Conservation (phyloP, 2,113 vertebrate species). For the Willisornis vidua region DNA sequence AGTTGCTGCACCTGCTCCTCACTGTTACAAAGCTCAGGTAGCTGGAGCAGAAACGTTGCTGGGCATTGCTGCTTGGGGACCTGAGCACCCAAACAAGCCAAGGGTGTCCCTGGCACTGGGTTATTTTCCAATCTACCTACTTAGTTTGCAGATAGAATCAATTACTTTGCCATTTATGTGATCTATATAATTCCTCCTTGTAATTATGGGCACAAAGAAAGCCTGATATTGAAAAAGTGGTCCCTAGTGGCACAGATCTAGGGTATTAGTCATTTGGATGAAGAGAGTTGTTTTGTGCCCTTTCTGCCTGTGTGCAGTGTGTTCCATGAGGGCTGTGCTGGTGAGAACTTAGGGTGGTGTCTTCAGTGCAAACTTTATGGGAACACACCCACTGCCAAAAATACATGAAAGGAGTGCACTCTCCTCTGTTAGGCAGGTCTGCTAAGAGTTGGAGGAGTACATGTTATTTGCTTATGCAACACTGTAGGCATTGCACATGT, state of each 20-base stretch:
- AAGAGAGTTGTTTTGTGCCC: neutral
- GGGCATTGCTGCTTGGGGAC: neutral
- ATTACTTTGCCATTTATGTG: neutral
- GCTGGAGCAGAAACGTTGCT: neutral
- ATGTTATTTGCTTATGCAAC: neutral
- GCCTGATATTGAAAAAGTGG: neutral
- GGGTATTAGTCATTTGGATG: neutral
- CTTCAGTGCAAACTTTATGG: neutral
- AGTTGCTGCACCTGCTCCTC: neutral
- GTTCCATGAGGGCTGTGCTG: neutral
- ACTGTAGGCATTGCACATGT: neutral
- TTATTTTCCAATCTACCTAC: neutral
- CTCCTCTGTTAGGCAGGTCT: neutral
- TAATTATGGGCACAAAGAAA: neutral
- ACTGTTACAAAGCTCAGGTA: neutral
- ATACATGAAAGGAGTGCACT: neutral
- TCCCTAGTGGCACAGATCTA: neutral
- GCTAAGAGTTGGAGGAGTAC: neutral
- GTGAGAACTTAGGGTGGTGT: neutral
- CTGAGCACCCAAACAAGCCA: neutral
- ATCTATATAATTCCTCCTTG: neutral
- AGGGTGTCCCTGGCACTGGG: fast-evolving
- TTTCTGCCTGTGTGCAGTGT: neutral
- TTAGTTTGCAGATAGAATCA: neutral
- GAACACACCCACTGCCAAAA: neutral